Evolutionary conservation across 1,140 invertebrate genomes (phyloP).

Genomic region (Drosophila simulans): DNA sequence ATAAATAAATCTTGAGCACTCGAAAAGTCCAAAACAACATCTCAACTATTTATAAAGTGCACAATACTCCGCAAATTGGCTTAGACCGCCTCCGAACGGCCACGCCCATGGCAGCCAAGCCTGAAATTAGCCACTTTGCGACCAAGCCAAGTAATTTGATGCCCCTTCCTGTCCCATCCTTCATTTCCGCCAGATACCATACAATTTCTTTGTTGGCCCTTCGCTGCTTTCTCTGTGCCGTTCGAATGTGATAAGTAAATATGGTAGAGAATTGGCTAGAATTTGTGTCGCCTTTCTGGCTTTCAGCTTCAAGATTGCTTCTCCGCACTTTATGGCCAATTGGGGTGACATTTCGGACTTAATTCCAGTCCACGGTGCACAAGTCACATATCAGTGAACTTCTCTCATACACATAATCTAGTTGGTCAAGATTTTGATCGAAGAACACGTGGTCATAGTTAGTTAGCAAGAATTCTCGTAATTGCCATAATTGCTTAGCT

Average conservation of each 20-base stretch:
- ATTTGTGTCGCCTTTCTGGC: constrained; percentile 6
- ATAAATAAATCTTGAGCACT: constrained; percentile 20
- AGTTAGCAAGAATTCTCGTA: not conserved
- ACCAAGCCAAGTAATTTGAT: constrained; percentile 42
- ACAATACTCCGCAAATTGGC: constrained; percentile 71
- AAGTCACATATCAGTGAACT: constrained; percentile 26
- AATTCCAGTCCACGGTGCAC: not conserved
- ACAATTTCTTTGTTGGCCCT: constrained; percentile 34
- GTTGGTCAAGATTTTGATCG: constrained; percentile 10
- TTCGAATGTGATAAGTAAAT: constrained; percentile 38
- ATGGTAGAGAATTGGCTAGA: constrained; percentile 20
- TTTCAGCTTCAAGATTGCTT: constrained; percentile 4
- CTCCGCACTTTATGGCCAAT: constrained; percentile 9
- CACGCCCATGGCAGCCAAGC: constrained; percentile 35
- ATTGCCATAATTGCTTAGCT: constrained; percentile 66
- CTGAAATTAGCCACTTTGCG: constrained; percentile 62
- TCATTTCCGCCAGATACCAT: constrained; percentile 37
- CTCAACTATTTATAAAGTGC: constrained; percentile 71
- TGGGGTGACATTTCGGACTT: constrained; percentile 5
- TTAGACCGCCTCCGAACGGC: constrained; percentile 35
- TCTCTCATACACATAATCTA: constrained; percentile 5
- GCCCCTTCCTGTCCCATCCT: constrained; percentile 7
- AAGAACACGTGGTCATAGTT: not conserved
- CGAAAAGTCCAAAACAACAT: constrained; percentile 25
- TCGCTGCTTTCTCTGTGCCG: constrained; percentile 13